These are phyloP conservation scores for Galerucella pusilla DNA, from an alignment of 2,888 invertebrate genomes.

Conservation along the genomic window DNA sequence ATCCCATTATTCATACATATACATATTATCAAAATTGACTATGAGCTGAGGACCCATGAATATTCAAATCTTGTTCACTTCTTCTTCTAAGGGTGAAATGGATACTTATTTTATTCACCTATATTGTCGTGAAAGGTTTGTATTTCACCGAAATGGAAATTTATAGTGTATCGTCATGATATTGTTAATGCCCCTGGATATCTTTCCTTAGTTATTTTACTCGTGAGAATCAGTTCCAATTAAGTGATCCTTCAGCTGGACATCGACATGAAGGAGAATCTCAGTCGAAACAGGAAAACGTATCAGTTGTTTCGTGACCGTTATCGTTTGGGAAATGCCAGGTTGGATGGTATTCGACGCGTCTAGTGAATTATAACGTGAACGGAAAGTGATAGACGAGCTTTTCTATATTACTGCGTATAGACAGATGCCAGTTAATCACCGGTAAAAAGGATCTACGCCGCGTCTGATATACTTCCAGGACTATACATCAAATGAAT, in stretches of 20 bases:
- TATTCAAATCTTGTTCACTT: too few species aligned
- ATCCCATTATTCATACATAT: too few species aligned
- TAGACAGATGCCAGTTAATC: slow-evolving; percentile 51
- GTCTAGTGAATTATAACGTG: slow-evolving; percentile 36
- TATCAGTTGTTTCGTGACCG: slow-evolving; percentile 29
- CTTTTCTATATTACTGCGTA: slow-evolving; percentile 49
- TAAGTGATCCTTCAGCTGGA: slow-evolving; percentile 23
- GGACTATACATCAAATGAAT: slow-evolving; percentile 47
- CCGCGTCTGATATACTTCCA: slow-evolving; percentile 45
- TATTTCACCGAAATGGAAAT: too few species aligned
- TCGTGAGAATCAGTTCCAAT: slow-evolving; percentile 17
- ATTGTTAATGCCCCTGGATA: neutral
- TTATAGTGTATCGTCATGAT: too few species aligned
- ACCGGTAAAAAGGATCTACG: slow-evolving; percentile 51
- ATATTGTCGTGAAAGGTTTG: too few species aligned
- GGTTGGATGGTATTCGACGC: slow-evolving; percentile 16
- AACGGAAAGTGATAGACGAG: slow-evolving; percentile 49
- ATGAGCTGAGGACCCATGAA: too few species aligned
- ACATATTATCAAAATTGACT: too few species aligned
- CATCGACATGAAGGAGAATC: slow-evolving; percentile 28
- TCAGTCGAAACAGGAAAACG: slow-evolving; percentile 22
- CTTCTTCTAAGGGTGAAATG: too few species aligned
- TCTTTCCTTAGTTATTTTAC: slow-evolving; percentile 10
- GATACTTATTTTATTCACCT: too few species aligned
- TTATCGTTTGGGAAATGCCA: slow-evolving; percentile 30